Percentiles rank a stretch among this genome's conserved stretches.
Evolutionary conservation across 2,113 vertebrate species (phyloP).

Genomic region (Gnathonemus echidnorhynchus): DNA sequence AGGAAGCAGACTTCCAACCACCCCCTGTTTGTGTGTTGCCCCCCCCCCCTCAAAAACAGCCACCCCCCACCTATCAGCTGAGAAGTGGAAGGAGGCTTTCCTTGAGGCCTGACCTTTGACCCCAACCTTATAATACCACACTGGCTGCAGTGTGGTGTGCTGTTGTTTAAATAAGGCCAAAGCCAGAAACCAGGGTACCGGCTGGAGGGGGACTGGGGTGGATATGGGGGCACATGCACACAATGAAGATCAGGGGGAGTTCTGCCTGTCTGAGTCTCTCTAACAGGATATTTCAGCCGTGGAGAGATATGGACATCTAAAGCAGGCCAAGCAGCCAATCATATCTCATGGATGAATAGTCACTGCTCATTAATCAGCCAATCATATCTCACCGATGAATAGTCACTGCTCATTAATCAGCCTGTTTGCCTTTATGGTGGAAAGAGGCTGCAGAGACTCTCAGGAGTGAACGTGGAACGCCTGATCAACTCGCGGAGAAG

Average conservation of each 20-base stretch:
- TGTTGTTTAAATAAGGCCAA: conserved; percentile 48
- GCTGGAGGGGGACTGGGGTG: conserved; percentile 26
- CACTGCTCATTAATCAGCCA: background rate
- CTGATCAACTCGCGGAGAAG: background rate
- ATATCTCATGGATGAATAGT: background rate
- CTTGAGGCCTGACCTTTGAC: conserved; percentile 55
- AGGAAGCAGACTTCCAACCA: conserved; percentile 32
- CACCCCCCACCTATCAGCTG: conserved; percentile 35
- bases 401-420: background rate
- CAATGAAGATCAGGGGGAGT: background rate
- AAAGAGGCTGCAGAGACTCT: background rate
- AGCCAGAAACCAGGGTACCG: conserved; percentile 18
- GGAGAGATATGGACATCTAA: background rate
- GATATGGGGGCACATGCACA: background rate
- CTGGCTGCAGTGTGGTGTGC: conserved; percentile 39
- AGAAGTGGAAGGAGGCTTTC: conserved; percentile 51
- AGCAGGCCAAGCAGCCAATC: background rate
- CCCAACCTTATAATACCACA: conserved; percentile 43
- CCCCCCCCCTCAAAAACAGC: conserved; percentile 13
- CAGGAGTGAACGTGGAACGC: background rate
- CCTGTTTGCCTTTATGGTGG: background rate
- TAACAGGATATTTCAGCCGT: background rate
- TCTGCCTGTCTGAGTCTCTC: background rate
- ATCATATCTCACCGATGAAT: background rate
- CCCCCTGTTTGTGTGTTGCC: conserved; percentile 35